A percentile compares a stretch with the other conserved stretches of the same genome.
phyloP scores from a whole-genome alignment of 2,113 vertebrate genomes.

The Forbesichthys agassizii region DNA sequence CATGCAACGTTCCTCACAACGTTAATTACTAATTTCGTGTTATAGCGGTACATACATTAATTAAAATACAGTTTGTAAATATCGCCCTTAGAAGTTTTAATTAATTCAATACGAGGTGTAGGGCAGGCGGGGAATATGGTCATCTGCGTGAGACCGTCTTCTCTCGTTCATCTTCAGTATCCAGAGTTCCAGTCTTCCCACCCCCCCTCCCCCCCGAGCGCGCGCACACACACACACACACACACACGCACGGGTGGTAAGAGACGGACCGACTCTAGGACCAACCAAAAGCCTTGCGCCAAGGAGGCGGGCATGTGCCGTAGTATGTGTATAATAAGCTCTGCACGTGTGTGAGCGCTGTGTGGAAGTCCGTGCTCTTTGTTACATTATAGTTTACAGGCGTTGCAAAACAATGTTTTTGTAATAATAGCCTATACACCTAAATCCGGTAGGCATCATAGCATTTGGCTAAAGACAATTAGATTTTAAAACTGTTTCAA shows the following conservation, averaged over 20 bases:
- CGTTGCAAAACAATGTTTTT: no score
- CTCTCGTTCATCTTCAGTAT: conserved; percentile 29
- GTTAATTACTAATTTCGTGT: conserved; percentile 44
- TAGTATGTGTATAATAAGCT: conserved; percentile 19
- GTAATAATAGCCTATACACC: no score
- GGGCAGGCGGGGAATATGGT: conserved; percentile 28
- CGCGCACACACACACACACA: conserved; percentile 8
- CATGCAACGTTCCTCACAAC: conserved; percentile 31
- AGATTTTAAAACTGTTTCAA: no score
- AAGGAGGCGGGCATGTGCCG: conserved; percentile 49
- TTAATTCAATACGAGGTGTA: background rate
- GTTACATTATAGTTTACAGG: conserved; percentile 13
- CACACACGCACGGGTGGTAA: conserved; percentile 35
- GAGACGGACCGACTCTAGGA: conserved; percentile 62
- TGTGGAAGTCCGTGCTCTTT: background rate
- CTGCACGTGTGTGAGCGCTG: conserved; percentile 12
- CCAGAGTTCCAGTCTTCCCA: conserved; percentile 23
- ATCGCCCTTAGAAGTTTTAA: conserved; percentile 36
- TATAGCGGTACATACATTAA: conserved; percentile 15
- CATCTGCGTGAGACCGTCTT: conserved; percentile 45
- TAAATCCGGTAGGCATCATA: no score
- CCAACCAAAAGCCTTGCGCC: conserved; percentile 59
- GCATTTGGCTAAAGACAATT: no score
- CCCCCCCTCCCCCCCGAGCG: conserved; percentile 1
- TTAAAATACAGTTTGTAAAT: conserved; percentile 4